phyloP scores from a whole-genome alignment of 1,140 invertebrate species.

The Pinna nobilis region DNA sequence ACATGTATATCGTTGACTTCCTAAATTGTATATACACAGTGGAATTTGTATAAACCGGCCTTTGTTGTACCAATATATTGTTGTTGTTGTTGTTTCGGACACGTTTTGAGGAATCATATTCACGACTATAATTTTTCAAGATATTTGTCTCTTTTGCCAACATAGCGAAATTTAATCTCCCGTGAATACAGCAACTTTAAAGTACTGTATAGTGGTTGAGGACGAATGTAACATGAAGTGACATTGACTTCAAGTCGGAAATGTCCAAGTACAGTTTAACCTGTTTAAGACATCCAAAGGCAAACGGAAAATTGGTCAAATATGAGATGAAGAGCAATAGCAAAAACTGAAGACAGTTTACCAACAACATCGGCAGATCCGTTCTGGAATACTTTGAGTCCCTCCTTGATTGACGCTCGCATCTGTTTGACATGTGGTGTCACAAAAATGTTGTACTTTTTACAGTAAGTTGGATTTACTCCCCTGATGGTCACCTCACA shows the following conservation, averaged over 20 bases:
- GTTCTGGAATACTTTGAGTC: not conserved
- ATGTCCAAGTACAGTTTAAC: not conserved
- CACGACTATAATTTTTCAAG: not conserved
- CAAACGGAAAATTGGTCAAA: too few species aligned
- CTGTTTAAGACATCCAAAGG: too few species aligned
- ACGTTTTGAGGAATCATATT: too few species aligned
- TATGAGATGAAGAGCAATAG: not conserved
- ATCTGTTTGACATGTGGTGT: conserved; percentile 15
- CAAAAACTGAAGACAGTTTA: not conserved
- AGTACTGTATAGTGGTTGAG: not conserved
- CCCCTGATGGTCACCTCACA: conserved; percentile 71
- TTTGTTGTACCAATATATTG: too few species aligned
- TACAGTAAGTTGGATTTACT: conserved; percentile 59
- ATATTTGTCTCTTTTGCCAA: not conserved
- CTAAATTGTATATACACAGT: too few species aligned
- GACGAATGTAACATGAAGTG: not conserved
- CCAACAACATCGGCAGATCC: conserved; percentile 39
- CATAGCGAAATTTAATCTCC: too few species aligned
- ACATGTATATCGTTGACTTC: too few species aligned
- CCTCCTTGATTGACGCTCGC: not conserved
- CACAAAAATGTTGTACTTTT: conserved; percentile 37
- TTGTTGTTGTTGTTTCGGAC: too few species aligned
- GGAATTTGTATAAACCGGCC: too few species aligned
- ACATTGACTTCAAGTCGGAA: not conserved
- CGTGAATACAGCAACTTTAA: not conserved